phyloP scores from a whole-genome alignment of 2,888 invertebrate genomes.

The Entomobrya proxima region DNA sequence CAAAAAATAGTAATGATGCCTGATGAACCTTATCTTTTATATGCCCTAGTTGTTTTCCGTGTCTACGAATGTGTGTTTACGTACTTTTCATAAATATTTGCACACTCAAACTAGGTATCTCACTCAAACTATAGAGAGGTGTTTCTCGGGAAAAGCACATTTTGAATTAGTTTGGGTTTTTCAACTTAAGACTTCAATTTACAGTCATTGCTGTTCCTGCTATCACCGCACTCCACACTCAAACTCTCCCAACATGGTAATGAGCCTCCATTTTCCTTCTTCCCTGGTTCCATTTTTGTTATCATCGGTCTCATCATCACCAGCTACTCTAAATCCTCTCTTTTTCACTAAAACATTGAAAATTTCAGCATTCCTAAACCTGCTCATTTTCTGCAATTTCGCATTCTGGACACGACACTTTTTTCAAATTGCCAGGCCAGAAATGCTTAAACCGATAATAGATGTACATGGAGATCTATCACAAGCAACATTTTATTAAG shows the following conservation, averaged over 20 bases:
- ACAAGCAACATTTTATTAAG: too few species aligned
- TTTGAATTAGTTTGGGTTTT: background rate
- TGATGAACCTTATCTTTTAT: conserved; percentile 35
- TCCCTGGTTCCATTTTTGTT: background rate
- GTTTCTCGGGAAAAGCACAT: background rate
- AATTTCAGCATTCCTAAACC: conserved; percentile 23
- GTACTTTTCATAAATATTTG: background rate
- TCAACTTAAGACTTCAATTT: background rate
- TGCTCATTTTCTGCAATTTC: conserved; percentile 48
- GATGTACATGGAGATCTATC: background rate
- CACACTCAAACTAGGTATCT: background rate
- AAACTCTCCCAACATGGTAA: background rate
- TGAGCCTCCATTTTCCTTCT: background rate
- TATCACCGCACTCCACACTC: background rate
- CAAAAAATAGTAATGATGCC: background rate
- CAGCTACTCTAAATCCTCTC: background rate
- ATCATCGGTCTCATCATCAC: background rate
- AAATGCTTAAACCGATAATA: conserved; percentile 9
- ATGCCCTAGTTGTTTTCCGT: conserved; percentile 23
- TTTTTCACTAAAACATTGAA: background rate
- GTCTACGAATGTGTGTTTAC: background rate
- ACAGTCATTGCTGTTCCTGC: background rate
- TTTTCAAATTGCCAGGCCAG: conserved; percentile 44
- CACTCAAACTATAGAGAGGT: background rate
- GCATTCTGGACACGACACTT: conserved; percentile 58